A percentile compares a stretch with the other conserved stretches of the same genome.
phyloP scores from a whole-genome alignment of 1,140 invertebrate genomes.

The Rhagoletis zephyria region DNA sequence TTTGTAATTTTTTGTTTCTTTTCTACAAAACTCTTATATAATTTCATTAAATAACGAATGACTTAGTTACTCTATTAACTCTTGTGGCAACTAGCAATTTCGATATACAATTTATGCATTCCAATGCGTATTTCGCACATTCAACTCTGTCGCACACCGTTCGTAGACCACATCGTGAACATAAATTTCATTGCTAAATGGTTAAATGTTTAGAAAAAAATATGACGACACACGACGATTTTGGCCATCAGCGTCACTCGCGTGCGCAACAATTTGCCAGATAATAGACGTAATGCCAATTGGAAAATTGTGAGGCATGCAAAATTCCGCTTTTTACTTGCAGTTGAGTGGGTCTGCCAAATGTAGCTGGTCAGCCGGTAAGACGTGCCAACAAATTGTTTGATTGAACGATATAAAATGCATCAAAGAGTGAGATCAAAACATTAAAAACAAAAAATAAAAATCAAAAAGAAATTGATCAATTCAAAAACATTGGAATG shows the following conservation, averaged over 20 bases:
- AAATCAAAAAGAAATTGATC: background rate
- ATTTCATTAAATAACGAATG: slow-evolving; percentile 32
- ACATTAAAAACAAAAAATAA: slow-evolving; percentile 1
- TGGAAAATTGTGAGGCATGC: slow-evolving; percentile 16
- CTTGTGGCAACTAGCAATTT: background rate
- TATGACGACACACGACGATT: slow-evolving; percentile 1
- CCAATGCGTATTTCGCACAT: slow-evolving; percentile 36
- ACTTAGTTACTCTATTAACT: slow-evolving; percentile 9
- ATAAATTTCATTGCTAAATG: slow-evolving; percentile 5
- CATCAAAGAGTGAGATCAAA: background rate
- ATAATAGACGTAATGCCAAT: background rate
- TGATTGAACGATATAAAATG: slow-evolving; percentile 21
- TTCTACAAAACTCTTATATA: background rate
- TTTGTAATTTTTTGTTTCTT: background rate
- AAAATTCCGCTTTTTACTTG: slow-evolving; percentile 1
- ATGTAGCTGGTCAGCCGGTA: background rate
- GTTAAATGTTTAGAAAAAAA: slow-evolving; percentile 14
- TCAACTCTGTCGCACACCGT: background rate
- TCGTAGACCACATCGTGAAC: background rate
- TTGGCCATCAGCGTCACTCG: slow-evolving; percentile 25
- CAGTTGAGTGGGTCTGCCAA: background rate
- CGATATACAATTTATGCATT: slow-evolving; percentile 24
- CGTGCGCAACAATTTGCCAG: slow-evolving; percentile 9
- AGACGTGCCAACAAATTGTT: slow-evolving; percentile 35
- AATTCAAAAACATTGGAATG: too few species aligned